A percentile compares a stretch with the other conserved stretches of the same genome.
Evolutionary conservation across 2,113 vertebrate genomes (phyloP).

Genomic region (Haplotaxodon microlepis): DNA sequence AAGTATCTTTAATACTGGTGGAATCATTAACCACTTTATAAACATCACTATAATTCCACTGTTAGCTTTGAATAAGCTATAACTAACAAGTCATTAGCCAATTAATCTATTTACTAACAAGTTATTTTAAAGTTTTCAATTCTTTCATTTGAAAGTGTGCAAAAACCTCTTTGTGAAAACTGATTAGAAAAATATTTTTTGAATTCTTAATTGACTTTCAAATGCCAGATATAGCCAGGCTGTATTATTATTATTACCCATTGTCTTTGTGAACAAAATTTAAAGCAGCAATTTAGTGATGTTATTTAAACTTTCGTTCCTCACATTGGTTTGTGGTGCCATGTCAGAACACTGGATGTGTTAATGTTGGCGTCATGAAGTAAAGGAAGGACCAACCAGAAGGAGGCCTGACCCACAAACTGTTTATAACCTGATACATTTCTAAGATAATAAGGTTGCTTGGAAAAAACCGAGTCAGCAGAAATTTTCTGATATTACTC

Average conservation of each 20-base stretch:
- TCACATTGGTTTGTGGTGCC: accelerated
- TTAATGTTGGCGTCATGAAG: accelerated
- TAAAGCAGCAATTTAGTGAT: not conserved
- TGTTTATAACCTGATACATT: not conserved
- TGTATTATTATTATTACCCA: not conserved
- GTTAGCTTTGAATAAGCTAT: not conserved
- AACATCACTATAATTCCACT: not conserved
- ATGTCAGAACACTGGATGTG: not conserved
- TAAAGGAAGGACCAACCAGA: accelerated
- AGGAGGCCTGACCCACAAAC: not conserved
- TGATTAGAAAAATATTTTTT: not conserved
- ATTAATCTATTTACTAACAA: not conserved
- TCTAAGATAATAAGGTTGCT: not conserved
- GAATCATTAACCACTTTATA: not conserved
- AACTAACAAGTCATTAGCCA: not conserved
- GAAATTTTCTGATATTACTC: not conserved
- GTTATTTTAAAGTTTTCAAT: not conserved
- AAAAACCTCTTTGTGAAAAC: not conserved
- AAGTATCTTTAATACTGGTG: not conserved
- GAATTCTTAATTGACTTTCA: not conserved
- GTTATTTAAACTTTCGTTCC: accelerated
- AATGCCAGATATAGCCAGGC: not conserved
- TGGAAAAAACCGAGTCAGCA: not conserved
- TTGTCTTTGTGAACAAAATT: not conserved
- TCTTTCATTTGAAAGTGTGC: accelerated